A percentile compares a stretch with the other conserved stretches of the same genome.
These are phyloP conservation scores for Caretta caretta DNA, from an alignment of 2,113 vertebrate species.

Conservation along the genomic window DNA sequence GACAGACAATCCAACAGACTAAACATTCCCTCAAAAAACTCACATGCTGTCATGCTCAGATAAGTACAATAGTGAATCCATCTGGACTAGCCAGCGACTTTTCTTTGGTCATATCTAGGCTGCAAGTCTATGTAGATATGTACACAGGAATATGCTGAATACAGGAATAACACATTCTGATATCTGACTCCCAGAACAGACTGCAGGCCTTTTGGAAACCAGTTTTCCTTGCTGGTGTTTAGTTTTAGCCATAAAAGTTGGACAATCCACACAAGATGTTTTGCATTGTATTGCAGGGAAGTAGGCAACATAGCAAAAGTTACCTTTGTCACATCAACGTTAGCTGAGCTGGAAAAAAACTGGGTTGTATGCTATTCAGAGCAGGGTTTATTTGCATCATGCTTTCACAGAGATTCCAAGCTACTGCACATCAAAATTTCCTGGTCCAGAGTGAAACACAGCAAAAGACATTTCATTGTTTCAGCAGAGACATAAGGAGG, in stretches of 20 bases:
- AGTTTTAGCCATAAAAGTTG: background rate
- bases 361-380: accelerated
- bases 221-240: background rate
- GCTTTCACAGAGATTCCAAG: accelerated
- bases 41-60: background rate
- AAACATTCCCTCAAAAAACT: background rate
- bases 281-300: background rate
- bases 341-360: background rate
- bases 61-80: background rate
- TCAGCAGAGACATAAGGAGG: background rate
- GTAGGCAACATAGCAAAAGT: background rate
- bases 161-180: background rate
- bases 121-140: background rate
- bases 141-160: background rate
- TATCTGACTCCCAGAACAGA: accelerated
- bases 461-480: background rate
- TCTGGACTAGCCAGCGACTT: background rate
- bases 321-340: background rate
- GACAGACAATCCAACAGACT: background rate
- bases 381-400: accelerated
- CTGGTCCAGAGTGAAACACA: background rate
- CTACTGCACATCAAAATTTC: background rate
- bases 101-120: background rate
- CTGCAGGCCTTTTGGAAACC: background rate
- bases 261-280: background rate